Percentiles rank a stretch among this genome's conserved stretches.
Evolutionary conservation across 92 coral and sea anemone genomes (phyloP).

Genomic region (Epizoanthus illoricatus): DNA sequence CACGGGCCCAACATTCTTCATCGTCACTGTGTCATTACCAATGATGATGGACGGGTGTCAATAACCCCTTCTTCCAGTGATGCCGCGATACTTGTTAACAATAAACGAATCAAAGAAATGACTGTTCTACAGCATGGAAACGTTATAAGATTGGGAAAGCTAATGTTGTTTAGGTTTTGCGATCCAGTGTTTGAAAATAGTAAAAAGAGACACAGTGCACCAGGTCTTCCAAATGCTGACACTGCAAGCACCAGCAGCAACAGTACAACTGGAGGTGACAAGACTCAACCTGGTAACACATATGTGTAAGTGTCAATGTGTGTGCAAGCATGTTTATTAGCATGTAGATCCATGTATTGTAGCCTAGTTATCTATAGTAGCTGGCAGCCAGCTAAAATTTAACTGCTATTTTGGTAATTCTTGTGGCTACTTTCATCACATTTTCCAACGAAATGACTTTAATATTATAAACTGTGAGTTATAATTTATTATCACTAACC

Average conservation of each 20-base stretch:
- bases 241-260: conserved; percentile 64
- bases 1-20: conserved; percentile 73
- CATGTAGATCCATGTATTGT: no score
- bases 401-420: no score
- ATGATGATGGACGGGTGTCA: conserved; percentile 80
- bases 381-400: no score
- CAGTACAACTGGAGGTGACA: conserved; percentile 60
- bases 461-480: no score
- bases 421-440: no score
- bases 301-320: conserved; percentile 22
- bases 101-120: conserved; percentile 76
- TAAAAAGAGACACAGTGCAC: conserved; percentile 59
- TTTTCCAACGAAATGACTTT: no score
- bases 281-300: conserved; percentile 24
- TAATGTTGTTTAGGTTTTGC: conserved; percentile 66
- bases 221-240: conserved; percentile 43
- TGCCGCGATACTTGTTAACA: conserved; percentile 77
- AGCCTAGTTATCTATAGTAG: no score
- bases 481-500: no score
- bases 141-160: conserved; percentile 69
- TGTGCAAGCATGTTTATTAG: no score
- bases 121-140: conserved; percentile 73
- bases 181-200: conserved; percentile 81
- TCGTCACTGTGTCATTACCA: conserved; percentile 83
- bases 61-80: conserved; percentile 79